A percentile compares a stretch with the other conserved stretches of the same genome.
These are phyloP conservation scores for Acanthornis magna DNA, from an alignment of 2,797 vertebrate genomes.

Conservation along the genomic window DNA sequence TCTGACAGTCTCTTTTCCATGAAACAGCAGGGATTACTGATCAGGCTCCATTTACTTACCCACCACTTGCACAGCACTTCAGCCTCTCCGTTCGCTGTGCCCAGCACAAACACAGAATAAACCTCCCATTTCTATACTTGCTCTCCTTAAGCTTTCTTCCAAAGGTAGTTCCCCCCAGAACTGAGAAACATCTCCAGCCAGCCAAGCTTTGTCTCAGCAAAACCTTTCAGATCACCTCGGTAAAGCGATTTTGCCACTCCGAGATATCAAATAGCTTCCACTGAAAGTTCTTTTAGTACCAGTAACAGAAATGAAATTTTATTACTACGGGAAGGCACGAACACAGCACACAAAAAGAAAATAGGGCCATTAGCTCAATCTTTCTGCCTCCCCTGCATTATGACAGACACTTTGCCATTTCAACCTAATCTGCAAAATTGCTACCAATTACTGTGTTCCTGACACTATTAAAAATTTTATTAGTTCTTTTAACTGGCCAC, in stretches of 20 bases:
- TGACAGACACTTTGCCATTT: not conserved
- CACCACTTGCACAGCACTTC: rapidly evolving
- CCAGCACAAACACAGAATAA: not conserved
- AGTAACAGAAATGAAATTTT: not conserved
- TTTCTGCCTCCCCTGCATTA: not conserved
- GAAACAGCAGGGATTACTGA: not conserved
- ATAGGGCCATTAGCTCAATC: not conserved
- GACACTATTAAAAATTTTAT: not conserved
- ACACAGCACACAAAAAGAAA: not conserved
- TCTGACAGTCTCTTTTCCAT: not conserved
- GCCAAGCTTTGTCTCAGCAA: not conserved
- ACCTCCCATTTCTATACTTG: not conserved
- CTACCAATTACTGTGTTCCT: not conserved
- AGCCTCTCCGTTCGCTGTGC: not conserved
- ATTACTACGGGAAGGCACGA: not conserved
- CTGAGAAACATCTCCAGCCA: not conserved
- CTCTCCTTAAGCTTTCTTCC: not conserved
- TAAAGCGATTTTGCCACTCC: not conserved
- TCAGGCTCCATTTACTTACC: rapidly evolving
- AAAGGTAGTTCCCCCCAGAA: not conserved
- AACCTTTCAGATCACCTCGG: not conserved
- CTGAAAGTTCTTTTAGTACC: not conserved
- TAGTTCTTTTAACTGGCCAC: not conserved
- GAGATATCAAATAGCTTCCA: not conserved
- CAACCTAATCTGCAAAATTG: not conserved